Evolutionary conservation across 2,797 vertebrate genomes (phyloP).

Genomic region (Rhynchotus rufescens): DNA sequence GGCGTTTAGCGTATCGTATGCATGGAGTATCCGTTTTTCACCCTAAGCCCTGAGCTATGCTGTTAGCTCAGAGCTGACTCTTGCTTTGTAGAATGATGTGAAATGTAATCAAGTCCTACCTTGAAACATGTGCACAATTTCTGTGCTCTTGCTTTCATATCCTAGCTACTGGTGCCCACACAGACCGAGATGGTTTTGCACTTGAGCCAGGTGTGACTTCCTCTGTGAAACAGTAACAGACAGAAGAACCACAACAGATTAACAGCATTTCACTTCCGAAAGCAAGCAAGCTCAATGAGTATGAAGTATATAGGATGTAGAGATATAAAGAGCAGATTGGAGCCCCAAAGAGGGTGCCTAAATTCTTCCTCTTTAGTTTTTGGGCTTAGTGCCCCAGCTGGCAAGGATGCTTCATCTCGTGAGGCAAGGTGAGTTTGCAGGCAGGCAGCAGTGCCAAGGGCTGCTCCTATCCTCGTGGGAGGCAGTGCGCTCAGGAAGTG

Average conservation of each 20-base stretch:
- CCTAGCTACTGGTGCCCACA: background rate
- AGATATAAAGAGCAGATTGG: background rate
- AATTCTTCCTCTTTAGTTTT: background rate
- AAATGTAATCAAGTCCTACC: background rate
- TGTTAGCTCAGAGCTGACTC: constrained; percentile 30
- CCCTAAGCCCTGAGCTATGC: background rate
- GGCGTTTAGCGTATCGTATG: background rate
- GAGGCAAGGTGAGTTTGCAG: background rate
- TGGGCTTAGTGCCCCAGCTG: background rate
- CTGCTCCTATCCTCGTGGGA: background rate
- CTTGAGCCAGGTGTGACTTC: background rate
- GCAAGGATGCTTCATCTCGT: background rate
- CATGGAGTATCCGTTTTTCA: background rate
- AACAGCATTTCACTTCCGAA: background rate
- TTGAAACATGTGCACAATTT: background rate
- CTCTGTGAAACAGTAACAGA: background rate
- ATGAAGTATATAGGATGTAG: background rate
- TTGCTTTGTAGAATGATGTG: background rate
- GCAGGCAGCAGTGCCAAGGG: background rate
- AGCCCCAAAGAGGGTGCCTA: background rate
- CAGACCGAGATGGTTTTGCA: background rate
- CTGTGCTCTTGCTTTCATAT: constrained; percentile 37
- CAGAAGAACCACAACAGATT: background rate
- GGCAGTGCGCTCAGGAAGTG: background rate
- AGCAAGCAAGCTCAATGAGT: background rate